Evolutionary conservation across 2,113 vertebrate species (phyloP).

Genomic region (Eclectus roratus): DNA sequence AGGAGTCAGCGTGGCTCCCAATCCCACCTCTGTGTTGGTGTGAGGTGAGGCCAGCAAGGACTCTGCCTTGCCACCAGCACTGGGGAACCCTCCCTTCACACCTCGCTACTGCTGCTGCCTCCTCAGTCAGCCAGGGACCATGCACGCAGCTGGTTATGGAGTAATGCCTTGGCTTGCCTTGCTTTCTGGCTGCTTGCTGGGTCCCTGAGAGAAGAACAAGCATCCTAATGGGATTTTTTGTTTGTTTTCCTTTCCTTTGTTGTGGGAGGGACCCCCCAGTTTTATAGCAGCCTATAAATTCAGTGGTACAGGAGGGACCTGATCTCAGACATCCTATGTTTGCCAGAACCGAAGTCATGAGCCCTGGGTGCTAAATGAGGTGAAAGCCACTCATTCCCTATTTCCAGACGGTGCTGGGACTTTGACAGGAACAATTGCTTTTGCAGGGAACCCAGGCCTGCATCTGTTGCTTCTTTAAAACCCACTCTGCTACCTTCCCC

Average conservation of each 20-base stretch:
- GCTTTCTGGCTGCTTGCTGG: not conserved
- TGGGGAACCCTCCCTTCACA: no score
- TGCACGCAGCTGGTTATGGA: not conserved
- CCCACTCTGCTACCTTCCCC: rapidly evolving
- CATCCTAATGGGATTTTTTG: not conserved
- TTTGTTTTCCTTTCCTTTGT: rapidly evolving
- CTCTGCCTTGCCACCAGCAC: not conserved
- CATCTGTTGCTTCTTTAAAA: not conserved
- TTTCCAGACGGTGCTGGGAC: not conserved
- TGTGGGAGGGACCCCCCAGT: not conserved
- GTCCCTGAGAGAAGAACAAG: not conserved
- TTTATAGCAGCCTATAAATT: not conserved
- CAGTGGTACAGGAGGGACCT: not conserved
- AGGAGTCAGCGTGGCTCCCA: not conserved
- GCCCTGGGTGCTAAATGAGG: not conserved
- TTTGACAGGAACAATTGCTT: not conserved
- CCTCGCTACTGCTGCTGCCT: not conserved
- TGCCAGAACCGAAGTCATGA: not conserved
- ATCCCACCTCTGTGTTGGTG: rapidly evolving
- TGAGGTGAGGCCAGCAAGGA: not conserved
- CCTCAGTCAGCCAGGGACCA: not conserved
- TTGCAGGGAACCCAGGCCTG: not conserved
- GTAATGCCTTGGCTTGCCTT: not conserved
- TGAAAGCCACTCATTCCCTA: not conserved
- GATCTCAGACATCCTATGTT: not conserved